Evolutionary conservation across 2,113 vertebrate genomes (phyloP).

Genomic region (Mustelus asterias): DNA sequence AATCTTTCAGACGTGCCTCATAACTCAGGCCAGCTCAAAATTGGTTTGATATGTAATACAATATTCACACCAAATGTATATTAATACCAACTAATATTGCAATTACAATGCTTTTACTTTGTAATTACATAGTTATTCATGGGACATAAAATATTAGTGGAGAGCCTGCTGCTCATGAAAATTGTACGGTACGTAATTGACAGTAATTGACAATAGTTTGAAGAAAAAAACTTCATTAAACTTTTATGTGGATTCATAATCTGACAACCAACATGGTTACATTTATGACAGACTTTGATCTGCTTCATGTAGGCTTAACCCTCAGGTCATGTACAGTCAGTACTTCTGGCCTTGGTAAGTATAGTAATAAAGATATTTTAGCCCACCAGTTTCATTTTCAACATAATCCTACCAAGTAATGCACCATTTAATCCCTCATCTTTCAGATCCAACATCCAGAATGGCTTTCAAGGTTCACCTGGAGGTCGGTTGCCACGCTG

Average conservation of each 20-base stretch:
- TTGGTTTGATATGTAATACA: background rate
- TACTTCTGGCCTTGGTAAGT: background rate
- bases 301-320: background rate
- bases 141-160: constrained; percentile 29
- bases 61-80: background rate
- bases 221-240: constrained; percentile 30
- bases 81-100: constrained; percentile 17
- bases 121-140: constrained; percentile 33
- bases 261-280: constrained; percentile 1
- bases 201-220: constrained; percentile 25
- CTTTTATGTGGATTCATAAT: constrained; percentile 1
- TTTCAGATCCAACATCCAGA: background rate
- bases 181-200: constrained; percentile 5
- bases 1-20: background rate
- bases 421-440: background rate
- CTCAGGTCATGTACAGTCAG: background rate
- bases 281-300: background rate
- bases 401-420: constrained; percentile 11
- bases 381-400: constrained; percentile 9
- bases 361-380: background rate
- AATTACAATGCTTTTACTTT: background rate
- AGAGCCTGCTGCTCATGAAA: background rate
- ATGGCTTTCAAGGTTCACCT: constrained; percentile 22
- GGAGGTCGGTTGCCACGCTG: background rate
- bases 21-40: background rate